These are phyloP conservation scores for Odontophorus gujanensis DNA, from an alignment of 2,113 vertebrate species.

Conservation along the genomic window DNA sequence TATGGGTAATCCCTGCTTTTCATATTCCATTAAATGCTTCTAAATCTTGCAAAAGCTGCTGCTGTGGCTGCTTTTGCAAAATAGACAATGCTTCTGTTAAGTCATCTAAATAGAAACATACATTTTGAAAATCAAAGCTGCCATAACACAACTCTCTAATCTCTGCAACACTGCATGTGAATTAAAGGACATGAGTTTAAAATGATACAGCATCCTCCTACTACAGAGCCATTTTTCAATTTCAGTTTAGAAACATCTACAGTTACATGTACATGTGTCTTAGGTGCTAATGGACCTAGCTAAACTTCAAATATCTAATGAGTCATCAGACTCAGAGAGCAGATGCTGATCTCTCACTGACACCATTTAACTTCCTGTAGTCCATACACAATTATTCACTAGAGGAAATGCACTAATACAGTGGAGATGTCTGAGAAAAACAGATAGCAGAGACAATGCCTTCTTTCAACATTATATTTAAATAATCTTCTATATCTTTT, in stretches of 20 bases:
- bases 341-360: conserved; percentile 23
- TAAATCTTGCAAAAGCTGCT: conserved; percentile 21
- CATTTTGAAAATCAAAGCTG: conserved; percentile 50
- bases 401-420: conserved; percentile 10
- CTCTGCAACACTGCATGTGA: conserved; percentile 1
- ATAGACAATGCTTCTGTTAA: neutral
- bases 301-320: conserved; percentile 18
- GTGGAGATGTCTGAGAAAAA: neutral
- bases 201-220: neutral
- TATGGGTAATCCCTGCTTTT: conserved; percentile 40
- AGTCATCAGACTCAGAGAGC: neutral
- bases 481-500: neutral
- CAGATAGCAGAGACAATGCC: neutral
- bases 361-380: neutral
- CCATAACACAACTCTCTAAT: conserved; percentile 32
- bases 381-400: neutral
- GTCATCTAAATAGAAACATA: conserved; percentile 24
- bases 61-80: conserved; percentile 31
- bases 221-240: conserved; percentile 2
- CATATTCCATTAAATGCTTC: conserved; percentile 48
- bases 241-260: neutral
- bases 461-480: conserved; percentile 7
- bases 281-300: neutral
- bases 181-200: conserved; percentile 51
- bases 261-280: neutral